phyloP scores from a whole-genome alignment of 2,113 vertebrate species.

The Saccopteryx bilineata region DNA sequence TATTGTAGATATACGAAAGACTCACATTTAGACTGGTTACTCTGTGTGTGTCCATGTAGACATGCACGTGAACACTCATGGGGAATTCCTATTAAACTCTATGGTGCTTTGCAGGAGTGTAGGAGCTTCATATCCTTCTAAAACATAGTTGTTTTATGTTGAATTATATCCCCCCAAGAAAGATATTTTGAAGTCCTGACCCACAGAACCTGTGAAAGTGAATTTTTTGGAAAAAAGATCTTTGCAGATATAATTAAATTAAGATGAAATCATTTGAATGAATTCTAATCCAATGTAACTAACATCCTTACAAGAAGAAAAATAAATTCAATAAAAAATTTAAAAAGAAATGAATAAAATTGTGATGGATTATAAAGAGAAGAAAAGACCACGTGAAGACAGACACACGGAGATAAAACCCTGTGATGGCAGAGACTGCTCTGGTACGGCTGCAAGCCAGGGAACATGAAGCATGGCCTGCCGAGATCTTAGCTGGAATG shows the following conservation, averaged over 20 bases:
- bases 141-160: too few species aligned
- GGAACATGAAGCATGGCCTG: rapidly evolving
- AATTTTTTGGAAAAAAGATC: not conserved
- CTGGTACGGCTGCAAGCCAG: not conserved
- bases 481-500: rapidly evolving
- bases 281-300: not conserved
- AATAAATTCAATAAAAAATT: too few species aligned
- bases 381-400: too few species aligned
- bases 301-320: too few species aligned
- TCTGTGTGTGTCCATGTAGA: rapidly evolving
- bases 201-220: not conserved
- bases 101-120: rapidly evolving
- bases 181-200: not conserved
- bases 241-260: not conserved
- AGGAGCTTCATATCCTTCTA: not conserved
- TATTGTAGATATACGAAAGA: rapidly evolving
- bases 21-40: rapidly evolving
- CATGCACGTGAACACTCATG: rapidly evolving
- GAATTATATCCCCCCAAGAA: not conserved
- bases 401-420: not conserved
- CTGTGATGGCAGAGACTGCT: rapidly evolving
- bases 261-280: not conserved
- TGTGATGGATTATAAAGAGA: too few species aligned
- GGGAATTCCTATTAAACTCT: not conserved
- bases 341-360: too few species aligned